Evolutionary conservation across 1,140 invertebrate genomes (phyloP).

Genomic region (Hylaeus anthracinus): DNA sequence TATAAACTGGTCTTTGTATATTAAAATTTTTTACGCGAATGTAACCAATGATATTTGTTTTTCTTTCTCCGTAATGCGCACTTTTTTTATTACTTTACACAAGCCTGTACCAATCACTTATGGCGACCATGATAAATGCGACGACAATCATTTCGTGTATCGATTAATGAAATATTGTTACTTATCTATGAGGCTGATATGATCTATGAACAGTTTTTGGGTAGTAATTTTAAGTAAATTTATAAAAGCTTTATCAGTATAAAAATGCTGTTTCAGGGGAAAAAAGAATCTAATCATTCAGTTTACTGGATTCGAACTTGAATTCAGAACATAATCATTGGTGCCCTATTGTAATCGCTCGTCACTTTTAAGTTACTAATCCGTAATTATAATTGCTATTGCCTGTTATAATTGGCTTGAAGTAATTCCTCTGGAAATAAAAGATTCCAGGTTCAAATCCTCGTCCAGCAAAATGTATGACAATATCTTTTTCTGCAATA

Average conservation of each 20-base stretch:
- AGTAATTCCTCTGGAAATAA: background rate
- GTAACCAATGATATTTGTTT: conserved; percentile 64
- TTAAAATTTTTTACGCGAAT: conserved; percentile 65
- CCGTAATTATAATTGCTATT: background rate
- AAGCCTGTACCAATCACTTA: conserved; percentile 39
- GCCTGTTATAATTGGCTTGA: background rate
- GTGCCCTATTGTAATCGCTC: background rate
- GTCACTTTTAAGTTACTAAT: background rate
- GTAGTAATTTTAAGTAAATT: conserved; percentile 23
- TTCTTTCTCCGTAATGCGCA: conserved; percentile 49
- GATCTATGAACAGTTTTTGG: conserved; percentile 28
- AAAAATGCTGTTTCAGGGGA: conserved; percentile 18
- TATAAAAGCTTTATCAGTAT: conserved; percentile 38
- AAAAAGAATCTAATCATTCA: conserved; percentile 9
- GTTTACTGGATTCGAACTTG: background rate
- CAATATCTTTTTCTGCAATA: background rate
- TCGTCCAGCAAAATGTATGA: background rate
- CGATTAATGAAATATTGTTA: conserved; percentile 36
- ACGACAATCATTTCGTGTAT: conserved; percentile 8
- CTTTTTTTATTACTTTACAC: conserved; percentile 37
- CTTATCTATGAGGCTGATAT: conserved; percentile 24
- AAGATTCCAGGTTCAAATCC: background rate
- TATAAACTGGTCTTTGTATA: conserved; percentile 69
- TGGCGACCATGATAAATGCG: conserved; percentile 37
- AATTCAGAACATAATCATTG: background rate